phyloP scores from a whole-genome alignment of 2,797 vertebrate species.

The Hippocampus kuda region DNA sequence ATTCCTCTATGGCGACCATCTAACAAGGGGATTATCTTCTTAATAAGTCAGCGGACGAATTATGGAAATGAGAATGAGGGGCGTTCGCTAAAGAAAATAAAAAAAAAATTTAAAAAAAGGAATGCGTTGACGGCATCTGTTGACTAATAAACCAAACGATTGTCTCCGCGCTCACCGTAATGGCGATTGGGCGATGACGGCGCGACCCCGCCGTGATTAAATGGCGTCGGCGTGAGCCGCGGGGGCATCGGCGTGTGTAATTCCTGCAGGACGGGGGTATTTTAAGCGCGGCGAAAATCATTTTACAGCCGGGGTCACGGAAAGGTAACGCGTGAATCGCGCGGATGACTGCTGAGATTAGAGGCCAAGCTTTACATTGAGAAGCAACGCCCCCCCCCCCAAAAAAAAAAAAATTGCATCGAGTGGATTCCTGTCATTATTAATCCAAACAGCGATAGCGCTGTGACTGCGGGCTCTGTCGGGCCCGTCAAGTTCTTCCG shows the following conservation, averaged over 20 bases:
- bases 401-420: not conserved
- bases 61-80: conserved; percentile 51
- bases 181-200: conserved; percentile 36
- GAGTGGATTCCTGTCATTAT: not conserved
- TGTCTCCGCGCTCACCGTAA: conserved; percentile 31
- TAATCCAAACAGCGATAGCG: not conserved
- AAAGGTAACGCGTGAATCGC: conserved; percentile 5
- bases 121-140: conserved; percentile 48
- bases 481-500: not conserved
- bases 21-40: conserved; percentile 56
- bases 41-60: conserved; percentile 55
- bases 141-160: conserved; percentile 41
- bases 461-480: not conserved
- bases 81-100: not conserved
- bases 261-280: not conserved
- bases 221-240: not conserved
- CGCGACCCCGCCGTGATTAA: conserved; percentile 38
- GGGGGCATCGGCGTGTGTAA: not conserved
- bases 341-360: not conserved
- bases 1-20: conserved; percentile 24
- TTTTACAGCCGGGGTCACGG: conserved; percentile 1
- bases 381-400: not conserved
- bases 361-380: not conserved
- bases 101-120: conserved; percentile 7
- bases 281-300: not conserved